phyloP scores from a whole-genome alignment of 1,140 invertebrate species.

The Heliconius himera region DNA sequence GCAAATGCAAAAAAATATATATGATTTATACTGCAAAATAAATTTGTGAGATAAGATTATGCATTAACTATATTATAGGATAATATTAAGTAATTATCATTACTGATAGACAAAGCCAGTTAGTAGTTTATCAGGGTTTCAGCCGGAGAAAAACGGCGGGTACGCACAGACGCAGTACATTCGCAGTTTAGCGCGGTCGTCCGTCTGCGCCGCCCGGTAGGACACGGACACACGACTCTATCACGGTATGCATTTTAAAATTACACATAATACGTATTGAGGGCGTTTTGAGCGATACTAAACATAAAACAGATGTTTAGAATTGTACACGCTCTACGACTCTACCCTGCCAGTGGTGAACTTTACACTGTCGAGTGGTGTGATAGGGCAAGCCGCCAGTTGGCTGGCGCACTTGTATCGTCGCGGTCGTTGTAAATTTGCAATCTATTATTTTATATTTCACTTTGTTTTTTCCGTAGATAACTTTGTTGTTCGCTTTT shows the following conservation, averaged over 20 bases:
- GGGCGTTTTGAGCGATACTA: conserved; percentile 15
- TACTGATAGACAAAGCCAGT: conserved; percentile 55
- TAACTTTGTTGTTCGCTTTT: background rate
- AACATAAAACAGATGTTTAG: conserved; percentile 29
- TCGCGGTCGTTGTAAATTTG: conserved; percentile 50
- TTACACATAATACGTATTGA: conserved; percentile 24
- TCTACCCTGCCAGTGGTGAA: conserved; percentile 53
- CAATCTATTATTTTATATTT: conserved; percentile 19
- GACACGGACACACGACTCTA: conserved; percentile 35
- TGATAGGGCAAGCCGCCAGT: conserved; percentile 75
- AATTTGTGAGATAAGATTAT: conserved; percentile 29
- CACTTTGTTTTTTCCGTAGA: background rate
- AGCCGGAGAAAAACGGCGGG: conserved; percentile 43
- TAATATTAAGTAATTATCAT: conserved; percentile 47
- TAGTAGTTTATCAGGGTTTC: conserved; percentile 55
- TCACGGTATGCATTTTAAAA: conserved; percentile 43
- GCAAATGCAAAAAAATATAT: background rate
- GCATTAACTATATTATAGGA: conserved; percentile 39
- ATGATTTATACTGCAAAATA: conserved; percentile 31
- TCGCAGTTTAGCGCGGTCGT: conserved; percentile 43
- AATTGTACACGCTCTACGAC: conserved; percentile 20
- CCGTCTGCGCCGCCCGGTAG: conserved; percentile 46
- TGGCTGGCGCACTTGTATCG: conserved; percentile 63
- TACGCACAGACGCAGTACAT: conserved; percentile 40
- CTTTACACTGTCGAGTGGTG: conserved; percentile 62